A percentile compares a stretch with the other conserved stretches of the same genome.
Conservation (phyloP, 2,113 vertebrate genomes). For the Ariopsis seemanni region DNA sequence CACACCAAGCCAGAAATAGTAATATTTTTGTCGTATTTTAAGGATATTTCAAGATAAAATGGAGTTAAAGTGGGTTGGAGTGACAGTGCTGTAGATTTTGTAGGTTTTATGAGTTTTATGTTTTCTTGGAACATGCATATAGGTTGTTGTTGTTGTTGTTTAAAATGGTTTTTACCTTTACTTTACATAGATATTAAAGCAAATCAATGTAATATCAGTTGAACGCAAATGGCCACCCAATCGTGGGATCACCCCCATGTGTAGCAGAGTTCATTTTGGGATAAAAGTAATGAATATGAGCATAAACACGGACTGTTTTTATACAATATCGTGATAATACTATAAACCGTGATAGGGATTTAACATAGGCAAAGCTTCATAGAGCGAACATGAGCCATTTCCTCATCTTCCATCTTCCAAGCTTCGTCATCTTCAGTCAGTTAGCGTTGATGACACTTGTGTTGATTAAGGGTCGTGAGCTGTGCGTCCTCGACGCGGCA, state of each 20-base stretch:
- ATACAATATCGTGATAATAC: neutral
- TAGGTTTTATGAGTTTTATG: neutral
- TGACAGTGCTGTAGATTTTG: neutral
- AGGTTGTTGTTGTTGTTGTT: neutral
- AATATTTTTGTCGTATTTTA: neutral
- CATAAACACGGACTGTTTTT: neutral
- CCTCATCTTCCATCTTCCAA: conserved; percentile 11
- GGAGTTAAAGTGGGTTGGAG: neutral
- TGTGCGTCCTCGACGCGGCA: neutral
- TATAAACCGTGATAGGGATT: too few relatives aligned
- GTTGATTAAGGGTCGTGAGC: conserved; percentile 24
- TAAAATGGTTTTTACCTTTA: neutral
- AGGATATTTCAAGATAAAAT: neutral
- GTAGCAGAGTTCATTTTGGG: neutral
- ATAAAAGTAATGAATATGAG: neutral
- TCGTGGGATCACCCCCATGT: neutral
- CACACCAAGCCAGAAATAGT: neutral
- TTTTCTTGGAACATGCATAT: neutral
- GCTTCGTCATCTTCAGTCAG: conserved; percentile 8
- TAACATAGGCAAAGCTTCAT: too few relatives aligned
- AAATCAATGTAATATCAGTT: neutral
- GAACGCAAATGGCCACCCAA: too few relatives aligned
- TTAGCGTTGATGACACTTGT: conserved; percentile 16
- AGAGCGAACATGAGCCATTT: neutral
- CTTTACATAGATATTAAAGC: neutral